Base-by-base conservation (phyloP, 2,113 vertebrate species). In the Varanus komodoensis region DNA sequence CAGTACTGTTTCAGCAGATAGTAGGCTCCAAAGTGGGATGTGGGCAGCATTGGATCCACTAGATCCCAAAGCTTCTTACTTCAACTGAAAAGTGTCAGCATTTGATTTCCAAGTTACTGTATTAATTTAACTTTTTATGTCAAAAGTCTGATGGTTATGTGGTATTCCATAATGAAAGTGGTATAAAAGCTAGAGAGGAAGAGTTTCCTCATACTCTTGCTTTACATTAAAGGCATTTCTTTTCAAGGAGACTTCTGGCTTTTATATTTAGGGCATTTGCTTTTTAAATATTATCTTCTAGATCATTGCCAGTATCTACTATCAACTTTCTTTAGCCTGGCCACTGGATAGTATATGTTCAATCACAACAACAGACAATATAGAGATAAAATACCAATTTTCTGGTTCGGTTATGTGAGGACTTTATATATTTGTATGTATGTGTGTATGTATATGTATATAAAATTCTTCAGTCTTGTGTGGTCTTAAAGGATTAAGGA, bases 251-350 rank as follows among this genome's bases (percentile, higher is more conserved):
- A 21, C 84, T 87, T 88, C 71, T 67, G 84, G 87, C 84, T 12
- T 68, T 34, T 82, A 92, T 91, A 1, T 44, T 32, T 75, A 89
- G 52, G 87, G 73, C 89, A 91, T 90, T 89, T 64, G 71, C 88
- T 91, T 61, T 89, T 69, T 87, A 91, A 92, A 94, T 87, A 12
- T 69, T 64, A 81, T 67, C 90, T 94, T 94, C 82, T 64, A 17
- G 1, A 52, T 91, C 85, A 93, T 86, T 93, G 90, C 87, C 6
- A 86, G 87, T 69, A 54, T 93, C 50, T 92, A 68, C 89, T 89
- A 86, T 79, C 57, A 44, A 77, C 80, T 89, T 86, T 9, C 86
- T 91, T 17, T 93, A 50, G 44, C 80, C 82, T 77, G 48, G 4
- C 80, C n/a, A 44, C 3, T 44, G 38, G 38, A 91, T 25, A 27